A percentile compares a stretch with the other conserved stretches of the same genome.
These are phyloP conservation scores for Scolopax bukidnonensis DNA, from an alignment of 2,797 vertebrate genomes.

Conservation along the genomic window DNA sequence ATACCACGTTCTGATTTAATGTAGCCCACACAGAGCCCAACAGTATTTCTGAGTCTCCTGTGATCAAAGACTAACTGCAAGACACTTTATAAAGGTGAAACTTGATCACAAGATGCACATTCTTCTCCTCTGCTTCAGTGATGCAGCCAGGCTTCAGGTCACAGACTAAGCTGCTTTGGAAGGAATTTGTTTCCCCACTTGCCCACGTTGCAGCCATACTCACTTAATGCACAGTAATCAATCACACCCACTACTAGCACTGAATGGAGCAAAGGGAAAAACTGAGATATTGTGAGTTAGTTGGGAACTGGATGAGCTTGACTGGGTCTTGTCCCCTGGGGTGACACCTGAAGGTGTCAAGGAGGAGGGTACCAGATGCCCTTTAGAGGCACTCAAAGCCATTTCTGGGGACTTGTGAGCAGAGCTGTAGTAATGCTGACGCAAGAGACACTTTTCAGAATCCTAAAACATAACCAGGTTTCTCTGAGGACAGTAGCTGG, in stretches of 20 bases:
- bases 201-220: background rate
- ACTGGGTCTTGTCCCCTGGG: background rate
- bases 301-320: background rate
- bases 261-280: background rate
- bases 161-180: background rate
- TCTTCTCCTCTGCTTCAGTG: background rate
- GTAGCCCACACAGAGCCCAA: background rate
- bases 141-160: background rate
- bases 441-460: background rate
- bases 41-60: background rate
- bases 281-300: background rate
- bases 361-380: background rate
- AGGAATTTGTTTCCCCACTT: background rate
- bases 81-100: background rate
- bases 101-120: background rate
- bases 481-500: background rate
- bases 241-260: rapidly evolving
- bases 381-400: background rate
- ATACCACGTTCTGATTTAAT: background rate
- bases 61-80: background rate
- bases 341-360: background rate
- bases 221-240: background rate
- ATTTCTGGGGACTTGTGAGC: background rate
- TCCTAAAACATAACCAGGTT: background rate
- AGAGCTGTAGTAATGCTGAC: background rate